Evolutionary conservation across 2,797 vertebrate genomes (phyloP).

Genomic region (Sciurus carolinensis): DNA sequence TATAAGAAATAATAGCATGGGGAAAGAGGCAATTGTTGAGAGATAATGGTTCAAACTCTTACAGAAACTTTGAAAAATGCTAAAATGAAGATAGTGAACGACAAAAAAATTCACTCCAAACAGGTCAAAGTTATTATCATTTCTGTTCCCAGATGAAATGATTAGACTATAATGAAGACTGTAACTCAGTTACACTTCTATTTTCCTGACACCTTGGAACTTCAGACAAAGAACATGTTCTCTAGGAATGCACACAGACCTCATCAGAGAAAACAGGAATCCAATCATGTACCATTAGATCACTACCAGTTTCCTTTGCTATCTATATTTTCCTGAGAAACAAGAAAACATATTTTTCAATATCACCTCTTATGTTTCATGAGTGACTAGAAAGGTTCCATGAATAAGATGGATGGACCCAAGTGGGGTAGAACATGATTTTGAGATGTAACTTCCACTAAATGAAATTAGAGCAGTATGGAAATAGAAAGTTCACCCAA

Average conservation of each 20-base stretch:
- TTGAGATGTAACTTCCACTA: constrained; percentile 13
- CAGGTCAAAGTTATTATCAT: background rate
- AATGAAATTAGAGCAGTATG: background rate
- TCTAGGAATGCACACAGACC: background rate
- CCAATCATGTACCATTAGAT: background rate
- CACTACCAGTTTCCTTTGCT: background rate
- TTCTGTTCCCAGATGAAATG: background rate
- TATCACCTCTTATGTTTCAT: background rate
- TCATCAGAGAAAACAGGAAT: background rate
- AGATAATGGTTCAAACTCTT: background rate
- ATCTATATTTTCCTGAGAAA: background rate
- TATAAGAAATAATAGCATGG: background rate
- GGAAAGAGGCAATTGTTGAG: background rate
- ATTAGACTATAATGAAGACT: background rate
- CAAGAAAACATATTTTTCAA: background rate
- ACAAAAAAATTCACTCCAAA: background rate
- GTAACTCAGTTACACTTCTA: background rate
- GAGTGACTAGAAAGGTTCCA: background rate
- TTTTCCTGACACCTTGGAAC: constrained; percentile 18
- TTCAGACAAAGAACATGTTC: background rate
- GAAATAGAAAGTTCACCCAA: constrained; percentile 16
- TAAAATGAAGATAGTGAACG: background rate
- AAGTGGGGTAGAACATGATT: background rate
- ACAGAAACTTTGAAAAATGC: background rate
- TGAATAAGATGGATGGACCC: background rate